Evolutionary conservation across 2,113 vertebrate genomes (phyloP).

Genomic region (Columba livia): DNA sequence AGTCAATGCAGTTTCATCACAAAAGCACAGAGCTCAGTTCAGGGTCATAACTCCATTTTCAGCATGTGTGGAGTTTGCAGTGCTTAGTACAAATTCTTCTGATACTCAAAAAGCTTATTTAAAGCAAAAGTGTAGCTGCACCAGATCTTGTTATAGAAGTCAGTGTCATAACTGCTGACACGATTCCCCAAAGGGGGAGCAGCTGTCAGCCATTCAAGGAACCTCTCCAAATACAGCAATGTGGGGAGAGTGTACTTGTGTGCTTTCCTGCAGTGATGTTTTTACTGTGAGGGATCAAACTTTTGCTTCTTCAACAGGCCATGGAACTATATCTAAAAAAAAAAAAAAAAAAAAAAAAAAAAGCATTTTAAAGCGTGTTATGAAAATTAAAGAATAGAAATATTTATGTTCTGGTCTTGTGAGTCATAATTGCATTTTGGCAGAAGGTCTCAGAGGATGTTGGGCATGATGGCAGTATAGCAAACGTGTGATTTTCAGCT

Average conservation of each 20-base stretch:
- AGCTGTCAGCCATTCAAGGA: background rate
- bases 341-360: background rate
- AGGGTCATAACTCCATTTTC: background rate
- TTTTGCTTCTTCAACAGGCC: background rate
- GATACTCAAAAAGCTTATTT: background rate
- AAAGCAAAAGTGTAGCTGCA: background rate
- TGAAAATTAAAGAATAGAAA: conserved; percentile 41
- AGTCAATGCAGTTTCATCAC: background rate
- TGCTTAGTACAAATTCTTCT: background rate
- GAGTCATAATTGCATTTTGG: conserved; percentile 37
- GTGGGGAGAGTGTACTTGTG: background rate
- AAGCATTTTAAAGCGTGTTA: background rate
- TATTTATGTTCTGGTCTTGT: conserved; percentile 38
- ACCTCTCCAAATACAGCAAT: background rate
- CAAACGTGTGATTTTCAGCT: conserved; percentile 15
- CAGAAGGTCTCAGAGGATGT: background rate
- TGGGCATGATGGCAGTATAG: background rate
- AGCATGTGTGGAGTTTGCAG: background rate
- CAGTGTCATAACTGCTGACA: background rate
- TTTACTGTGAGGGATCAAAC: background rate
- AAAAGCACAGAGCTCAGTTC: background rate
- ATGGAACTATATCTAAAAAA: background rate
- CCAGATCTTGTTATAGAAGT: background rate
- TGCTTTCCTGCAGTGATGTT: background rate
- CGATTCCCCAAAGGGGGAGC: background rate